Base-by-base conservation (phyloP, 2,888 invertebrate species). In the Thecocarcelia acutangulata region DNA sequence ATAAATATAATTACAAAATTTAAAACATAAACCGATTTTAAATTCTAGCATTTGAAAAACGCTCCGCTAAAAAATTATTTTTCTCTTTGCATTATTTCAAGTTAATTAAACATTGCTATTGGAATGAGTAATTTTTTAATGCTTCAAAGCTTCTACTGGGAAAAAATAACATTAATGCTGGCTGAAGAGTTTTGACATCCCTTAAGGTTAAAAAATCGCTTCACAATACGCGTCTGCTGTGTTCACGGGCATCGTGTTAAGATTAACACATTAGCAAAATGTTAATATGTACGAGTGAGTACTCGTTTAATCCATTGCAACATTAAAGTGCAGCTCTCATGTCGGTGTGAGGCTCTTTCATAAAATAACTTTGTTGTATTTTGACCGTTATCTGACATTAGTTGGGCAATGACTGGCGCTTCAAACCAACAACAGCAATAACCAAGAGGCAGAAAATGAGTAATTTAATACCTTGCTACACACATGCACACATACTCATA, bases 261-360 rank as follows among this genome's bases (percentile, higher is more conserved):
- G 19, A 59, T 59, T 59, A 59, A 59, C 59, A 59, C 59, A 59
- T 59, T 59, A 42, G 59, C n/a, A 42, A n/a, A 52, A 12, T 40
- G 8, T 11, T 40, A 19, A 28, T 28, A 28, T 15, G n/a, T n/a
- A n/a, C n/a, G n/a, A n/a, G n/a, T n/a, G n/a, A n/a, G n/a, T n/a
- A n/a, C n/a, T 24, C 33, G 12, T 37, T 17, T 37, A 56, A 17
- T 56, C 33, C 56, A 3, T 37, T 56, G 56, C 37, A 33, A 33
- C 33, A 11, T 5, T 15, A 33, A 56, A 56, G 56, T 33, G 56
- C 33, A 28, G n/a, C n/a, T n/a, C 33, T 56, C 17, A 15, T 33
- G 28, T 54, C 11, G 24, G 5, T 17, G 15, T 33, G 11, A 17
- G 21, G 8, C 21, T 9, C 6, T 8, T 42, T 59, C 59, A 59